Conservation (phyloP, 2,888 invertebrate species). For the Andrena fulva region DNA sequence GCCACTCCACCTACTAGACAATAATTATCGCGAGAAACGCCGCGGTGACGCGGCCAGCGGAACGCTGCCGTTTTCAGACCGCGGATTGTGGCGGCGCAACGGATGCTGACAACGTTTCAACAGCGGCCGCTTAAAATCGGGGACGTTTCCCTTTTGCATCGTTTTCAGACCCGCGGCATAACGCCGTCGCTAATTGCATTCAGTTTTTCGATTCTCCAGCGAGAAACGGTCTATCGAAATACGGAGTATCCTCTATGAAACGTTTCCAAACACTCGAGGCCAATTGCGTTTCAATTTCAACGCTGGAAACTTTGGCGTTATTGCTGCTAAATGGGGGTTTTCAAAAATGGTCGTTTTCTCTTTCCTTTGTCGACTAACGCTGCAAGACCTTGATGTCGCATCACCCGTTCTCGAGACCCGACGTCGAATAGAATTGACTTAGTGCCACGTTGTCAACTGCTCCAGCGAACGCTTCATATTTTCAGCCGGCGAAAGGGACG, state of each 20-base stretch:
- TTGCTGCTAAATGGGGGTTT: background rate
- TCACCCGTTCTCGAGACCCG: no score
- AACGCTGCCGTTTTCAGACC: conserved; percentile 8
- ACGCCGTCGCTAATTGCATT: background rate
- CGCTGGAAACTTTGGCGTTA: background rate
- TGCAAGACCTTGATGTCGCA: background rate
- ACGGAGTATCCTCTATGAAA: background rate
- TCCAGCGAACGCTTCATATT: no score
- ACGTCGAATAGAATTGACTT: no score
- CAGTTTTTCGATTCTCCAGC: background rate
- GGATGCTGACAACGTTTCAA: conserved; percentile 5
- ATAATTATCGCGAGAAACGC: conserved; percentile 72
- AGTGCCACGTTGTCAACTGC: no score
- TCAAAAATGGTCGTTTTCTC: background rate
- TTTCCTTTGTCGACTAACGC: no score
- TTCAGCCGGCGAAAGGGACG: no score
- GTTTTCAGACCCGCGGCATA: no score
- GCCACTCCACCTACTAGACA: conserved; percentile 41
- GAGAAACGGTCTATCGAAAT: background rate
- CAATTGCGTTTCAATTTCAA: background rate
- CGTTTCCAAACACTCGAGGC: background rate
- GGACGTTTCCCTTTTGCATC: background rate
- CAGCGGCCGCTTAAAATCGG: background rate
- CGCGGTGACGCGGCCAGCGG: background rate
- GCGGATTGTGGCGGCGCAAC: background rate